A percentile compares a stretch with the other conserved stretches of the same genome.
Evolutionary conservation across 2,797 vertebrate genomes (phyloP).

Genomic region (Eupleurogrammus muticus): DNA sequence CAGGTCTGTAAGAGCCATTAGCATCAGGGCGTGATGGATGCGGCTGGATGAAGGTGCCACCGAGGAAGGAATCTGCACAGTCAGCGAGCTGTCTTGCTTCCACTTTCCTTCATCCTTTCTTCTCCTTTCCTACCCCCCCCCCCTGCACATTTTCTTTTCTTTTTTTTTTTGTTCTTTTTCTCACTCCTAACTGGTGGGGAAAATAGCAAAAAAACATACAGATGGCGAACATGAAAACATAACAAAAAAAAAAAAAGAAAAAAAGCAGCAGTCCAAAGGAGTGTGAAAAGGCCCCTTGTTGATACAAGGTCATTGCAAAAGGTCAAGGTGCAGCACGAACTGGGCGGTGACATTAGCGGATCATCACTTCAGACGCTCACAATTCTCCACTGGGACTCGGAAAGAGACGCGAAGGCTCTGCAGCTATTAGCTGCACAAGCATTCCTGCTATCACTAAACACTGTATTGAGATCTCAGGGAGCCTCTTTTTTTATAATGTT

Average conservation of each 20-base stretch:
- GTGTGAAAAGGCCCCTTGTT: constrained; percentile 32
- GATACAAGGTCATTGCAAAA: constrained; percentile 50
- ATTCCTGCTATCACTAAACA: constrained; percentile 25
- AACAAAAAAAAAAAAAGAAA: constrained; percentile 4
- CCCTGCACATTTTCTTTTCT: too few relatives aligned
- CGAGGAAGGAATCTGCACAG: constrained; percentile 50
- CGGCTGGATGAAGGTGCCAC: constrained; percentile 56
- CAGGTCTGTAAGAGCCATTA: constrained; percentile 63
- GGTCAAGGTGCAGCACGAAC: constrained; percentile 47
- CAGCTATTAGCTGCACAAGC: constrained; percentile 33
- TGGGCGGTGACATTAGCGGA: constrained; percentile 23
- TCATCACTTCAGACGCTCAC: constrained; percentile 34
- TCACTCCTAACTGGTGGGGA: neutral
- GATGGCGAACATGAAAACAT: constrained; percentile 24
- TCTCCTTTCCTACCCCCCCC: neutral
- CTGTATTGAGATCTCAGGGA: constrained; percentile 19
- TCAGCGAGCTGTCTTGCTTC: constrained; percentile 57
- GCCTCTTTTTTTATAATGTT: constrained; percentile 17
- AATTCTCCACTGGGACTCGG: constrained; percentile 28
- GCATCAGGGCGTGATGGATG: constrained; percentile 73
- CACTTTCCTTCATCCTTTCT: constrained; percentile 33
- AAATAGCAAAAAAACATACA: constrained; percentile 10
- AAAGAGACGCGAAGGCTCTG: constrained; percentile 10
- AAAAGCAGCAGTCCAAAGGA: neutral
- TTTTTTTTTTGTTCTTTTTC: neutral